phyloP scores from a whole-genome alignment of 2,113 vertebrate genomes.

The Opisthocomus hoazin region DNA sequence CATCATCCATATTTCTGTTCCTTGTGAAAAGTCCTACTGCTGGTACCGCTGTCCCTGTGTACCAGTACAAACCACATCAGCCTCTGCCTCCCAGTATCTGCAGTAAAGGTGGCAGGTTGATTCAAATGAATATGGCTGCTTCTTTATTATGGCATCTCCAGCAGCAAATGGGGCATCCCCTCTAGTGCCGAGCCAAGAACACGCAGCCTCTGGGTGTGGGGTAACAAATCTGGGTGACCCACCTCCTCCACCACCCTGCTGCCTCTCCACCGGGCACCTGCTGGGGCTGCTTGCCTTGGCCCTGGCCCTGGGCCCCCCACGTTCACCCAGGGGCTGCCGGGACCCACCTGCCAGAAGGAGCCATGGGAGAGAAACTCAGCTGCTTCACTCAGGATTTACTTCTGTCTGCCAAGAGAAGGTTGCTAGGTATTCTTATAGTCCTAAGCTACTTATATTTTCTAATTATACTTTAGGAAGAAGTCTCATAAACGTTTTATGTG shows the following conservation, averaged over 20 bases:
- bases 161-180: not conserved
- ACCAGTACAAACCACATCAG: not conserved
- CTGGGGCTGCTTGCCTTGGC: not conserved
- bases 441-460: constrained; percentile 21
- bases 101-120: not conserved
- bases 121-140: not conserved
- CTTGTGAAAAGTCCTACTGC: not conserved
- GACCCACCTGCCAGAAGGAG: not conserved
- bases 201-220: too few species aligned
- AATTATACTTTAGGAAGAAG: not conserved
- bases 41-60: not conserved
- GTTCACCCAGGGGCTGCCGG: fast-evolving
- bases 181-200: not conserved
- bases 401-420: not conserved
- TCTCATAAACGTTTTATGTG: not conserved
- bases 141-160: not conserved
- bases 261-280: not conserved
- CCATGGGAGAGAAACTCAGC: not conserved
- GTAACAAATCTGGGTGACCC: not conserved
- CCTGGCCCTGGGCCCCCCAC: fast-evolving
- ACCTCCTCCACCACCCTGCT: not conserved
- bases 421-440: not conserved
- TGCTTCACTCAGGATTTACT: not conserved
- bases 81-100: not conserved
- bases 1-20: not conserved